Evolutionary conservation across 2,113 vertebrate genomes (phyloP), one percentile per base, ranked within the genome.

Genomic region (Planiliza haematocheilus): DNA sequence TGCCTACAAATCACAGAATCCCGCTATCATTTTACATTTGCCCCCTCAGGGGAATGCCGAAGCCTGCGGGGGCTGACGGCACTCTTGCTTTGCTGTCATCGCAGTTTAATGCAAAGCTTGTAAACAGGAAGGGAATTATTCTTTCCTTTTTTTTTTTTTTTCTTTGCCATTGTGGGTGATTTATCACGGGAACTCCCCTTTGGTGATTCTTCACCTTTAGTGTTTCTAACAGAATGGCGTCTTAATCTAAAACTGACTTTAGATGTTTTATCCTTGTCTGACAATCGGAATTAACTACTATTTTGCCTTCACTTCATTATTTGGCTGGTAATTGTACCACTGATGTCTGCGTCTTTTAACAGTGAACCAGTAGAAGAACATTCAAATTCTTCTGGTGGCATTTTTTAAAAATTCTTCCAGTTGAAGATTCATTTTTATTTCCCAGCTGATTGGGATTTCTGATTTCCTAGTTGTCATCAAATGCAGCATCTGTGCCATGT

Each of bases 11-110:
- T 77, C 73, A 73, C 66, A 76, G 56, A 81, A 84, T 73, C 62
- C 61, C 69, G 16, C 75, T 48, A 74, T 88, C 49, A 20, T 84
- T 81, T 85, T 66, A 73, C 69, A 75, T 78, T 76, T 51, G 49
- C 50, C 20, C 36, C 69, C 76, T 78, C 74, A 10, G 60, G 81
- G 65, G 77, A 78, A 34, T 4, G 13, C 53, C 24, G 59, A 8
- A 74, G 53, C 64, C 77, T 81, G 42, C 21, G 0, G 60, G 69
- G 74, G 75, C 62, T 11, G 52, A 71, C 41, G 24, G 18, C 18
- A 38, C 65, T 62, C 58, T 68, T 63, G 55, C 71, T 75, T 51
- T 59, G 46, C 71, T 79, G 76, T 84, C 79, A 75, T 82, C 63
- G 56, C 48, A 68, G 66, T 74, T 81, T 66, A 63, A 82, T 70